Percentiles rank a stretch among this genome's conserved stretches.
phyloP scores from a whole-genome alignment of 2,888 invertebrate genomes.

The Metallyticus violacea region DNA sequence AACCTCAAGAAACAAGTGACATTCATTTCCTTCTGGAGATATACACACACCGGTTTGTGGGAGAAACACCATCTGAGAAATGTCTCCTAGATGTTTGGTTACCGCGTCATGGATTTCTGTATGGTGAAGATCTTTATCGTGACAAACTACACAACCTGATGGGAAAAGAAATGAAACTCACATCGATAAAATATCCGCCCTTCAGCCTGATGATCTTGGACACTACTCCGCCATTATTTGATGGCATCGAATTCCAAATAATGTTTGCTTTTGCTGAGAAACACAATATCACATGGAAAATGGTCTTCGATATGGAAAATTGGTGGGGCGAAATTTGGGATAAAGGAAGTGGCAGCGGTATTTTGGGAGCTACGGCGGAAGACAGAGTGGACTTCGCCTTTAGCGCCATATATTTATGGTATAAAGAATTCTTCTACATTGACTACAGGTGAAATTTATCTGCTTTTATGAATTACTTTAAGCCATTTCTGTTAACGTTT shows the following conservation, averaged over 20 bases:
- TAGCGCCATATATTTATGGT: conserved; percentile 61
- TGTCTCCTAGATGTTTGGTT: conserved; percentile 47
- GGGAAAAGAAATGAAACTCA: conserved; percentile 52
- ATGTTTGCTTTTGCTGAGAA: conserved; percentile 46
- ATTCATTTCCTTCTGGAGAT: conserved; percentile 37
- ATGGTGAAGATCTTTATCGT: conserved; percentile 48
- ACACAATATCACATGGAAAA: conserved; percentile 10
- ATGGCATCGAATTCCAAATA: conserved; percentile 51
- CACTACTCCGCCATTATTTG: conserved; percentile 26
- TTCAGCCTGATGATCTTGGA: conserved; percentile 48
- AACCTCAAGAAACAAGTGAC: conserved; percentile 50
- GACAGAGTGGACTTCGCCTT: conserved; percentile 63
- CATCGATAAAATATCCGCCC: conserved; percentile 60
- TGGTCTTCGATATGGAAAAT: conserved; percentile 51
- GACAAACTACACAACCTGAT: conserved; percentile 50
- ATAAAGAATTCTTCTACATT: conserved; percentile 56
- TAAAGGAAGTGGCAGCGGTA: conserved; percentile 51
- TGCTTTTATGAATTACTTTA: too few relatives aligned
- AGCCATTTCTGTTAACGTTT: too few relatives aligned
- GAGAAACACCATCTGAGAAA: background rate
- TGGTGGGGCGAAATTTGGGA: conserved; percentile 66
- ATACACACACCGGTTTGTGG: background rate
- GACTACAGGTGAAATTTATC: conserved; percentile 62
- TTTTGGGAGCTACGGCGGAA: conserved; percentile 50
- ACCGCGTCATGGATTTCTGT: conserved; percentile 43